Conservation (phyloP, 2,113 vertebrate genomes). For the Circaetus gallicus region DNA sequence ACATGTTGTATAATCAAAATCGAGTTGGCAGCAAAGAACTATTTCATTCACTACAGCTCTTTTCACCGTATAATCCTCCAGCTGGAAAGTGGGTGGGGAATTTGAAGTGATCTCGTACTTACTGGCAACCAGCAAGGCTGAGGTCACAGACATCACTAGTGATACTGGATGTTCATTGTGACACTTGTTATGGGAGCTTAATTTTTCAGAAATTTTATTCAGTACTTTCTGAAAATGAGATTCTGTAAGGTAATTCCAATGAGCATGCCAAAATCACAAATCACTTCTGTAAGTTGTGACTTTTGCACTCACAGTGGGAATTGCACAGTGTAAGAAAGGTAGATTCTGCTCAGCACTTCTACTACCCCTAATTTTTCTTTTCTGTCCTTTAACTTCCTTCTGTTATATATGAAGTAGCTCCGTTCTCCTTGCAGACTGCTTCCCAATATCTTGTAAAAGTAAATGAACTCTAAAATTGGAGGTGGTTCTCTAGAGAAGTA, state of each 20-base stretch:
- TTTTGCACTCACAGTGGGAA: background rate
- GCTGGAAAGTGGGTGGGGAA: background rate
- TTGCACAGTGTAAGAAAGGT: background rate
- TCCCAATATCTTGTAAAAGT: constrained; percentile 17
- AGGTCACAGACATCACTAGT: background rate
- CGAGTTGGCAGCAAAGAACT: background rate
- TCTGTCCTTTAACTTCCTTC: background rate
- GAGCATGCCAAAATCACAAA: constrained; percentile 5
- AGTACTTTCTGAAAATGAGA: background rate
- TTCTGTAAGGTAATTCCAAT: background rate
- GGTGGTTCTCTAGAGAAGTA: constrained; percentile 11
- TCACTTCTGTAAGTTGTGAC: background rate
- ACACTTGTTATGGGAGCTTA: background rate
- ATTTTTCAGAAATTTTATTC: constrained; percentile 2
- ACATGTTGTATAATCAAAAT: background rate
- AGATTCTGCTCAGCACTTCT: background rate
- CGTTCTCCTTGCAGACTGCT: background rate
- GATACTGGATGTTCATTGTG: background rate
- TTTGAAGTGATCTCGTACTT: background rate
- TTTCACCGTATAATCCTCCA: background rate
- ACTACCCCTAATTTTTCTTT: background rate
- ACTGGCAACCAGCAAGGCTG: background rate
- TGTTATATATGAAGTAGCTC: background rate
- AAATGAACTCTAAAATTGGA: constrained; percentile 39
- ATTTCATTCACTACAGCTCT: background rate